Evolutionary conservation across 2,888 invertebrate genomes (phyloP).

Genomic region (Spilarctia lutea): DNA sequence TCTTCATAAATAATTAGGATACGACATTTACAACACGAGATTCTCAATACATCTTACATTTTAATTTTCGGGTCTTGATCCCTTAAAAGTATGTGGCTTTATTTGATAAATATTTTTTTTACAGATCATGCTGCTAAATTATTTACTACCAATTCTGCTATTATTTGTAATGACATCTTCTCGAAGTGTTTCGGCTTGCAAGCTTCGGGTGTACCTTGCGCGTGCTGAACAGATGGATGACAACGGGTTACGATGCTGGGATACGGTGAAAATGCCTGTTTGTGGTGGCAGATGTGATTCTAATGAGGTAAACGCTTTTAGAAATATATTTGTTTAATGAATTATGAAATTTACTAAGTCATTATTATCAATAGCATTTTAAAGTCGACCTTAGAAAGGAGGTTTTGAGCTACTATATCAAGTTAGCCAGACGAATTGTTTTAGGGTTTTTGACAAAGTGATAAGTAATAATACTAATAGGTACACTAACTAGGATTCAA

Average conservation of each 20-base stretch:
- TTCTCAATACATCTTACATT: background rate
- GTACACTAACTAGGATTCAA: background rate
- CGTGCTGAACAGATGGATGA: slow-evolving; percentile 88
- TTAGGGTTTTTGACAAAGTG: background rate
- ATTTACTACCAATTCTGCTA: slow-evolving; percentile 35
- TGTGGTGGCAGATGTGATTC: slow-evolving; percentile 95
- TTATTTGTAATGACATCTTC: slow-evolving; percentile 35
- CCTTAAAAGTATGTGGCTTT: background rate
- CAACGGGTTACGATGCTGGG: slow-evolving; percentile 91
- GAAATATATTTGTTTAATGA: background rate
- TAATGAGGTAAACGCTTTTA: slow-evolving; percentile 87
- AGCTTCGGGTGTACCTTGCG: slow-evolving; percentile 88
- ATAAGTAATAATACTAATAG: background rate
- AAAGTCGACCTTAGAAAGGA: too few relatives aligned
- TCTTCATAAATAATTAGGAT: background rate
- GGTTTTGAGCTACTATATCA: too few relatives aligned
- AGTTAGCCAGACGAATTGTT: too few relatives aligned
- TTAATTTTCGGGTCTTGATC: background rate
- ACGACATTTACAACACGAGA: background rate
- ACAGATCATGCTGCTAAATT: slow-evolving; percentile 30
- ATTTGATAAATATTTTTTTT: background rate
- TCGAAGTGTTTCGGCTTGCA: slow-evolving; percentile 76
- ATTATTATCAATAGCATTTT: too few relatives aligned
- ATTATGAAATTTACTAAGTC: background rate
- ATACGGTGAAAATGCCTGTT: slow-evolving; percentile 90